Conservation (phyloP, 2,888 invertebrate genomes). For the Nemurella pictetii region DNA sequence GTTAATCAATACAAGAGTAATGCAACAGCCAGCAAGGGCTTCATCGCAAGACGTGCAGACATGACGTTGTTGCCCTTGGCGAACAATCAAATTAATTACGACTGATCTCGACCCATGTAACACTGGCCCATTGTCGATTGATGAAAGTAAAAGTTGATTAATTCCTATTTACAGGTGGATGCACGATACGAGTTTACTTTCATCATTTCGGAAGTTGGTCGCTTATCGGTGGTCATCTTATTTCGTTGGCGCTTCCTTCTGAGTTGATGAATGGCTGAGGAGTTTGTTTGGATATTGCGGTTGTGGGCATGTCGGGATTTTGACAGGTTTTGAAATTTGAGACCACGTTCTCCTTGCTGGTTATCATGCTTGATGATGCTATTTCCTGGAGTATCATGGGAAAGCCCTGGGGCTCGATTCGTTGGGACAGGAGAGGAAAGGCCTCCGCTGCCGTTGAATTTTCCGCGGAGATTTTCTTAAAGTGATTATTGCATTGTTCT, state of each 20-base stretch:
- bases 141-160: background rate
- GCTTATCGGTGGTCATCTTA: background rate
- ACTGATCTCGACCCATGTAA: background rate
- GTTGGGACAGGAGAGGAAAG: too few relatives aligned
- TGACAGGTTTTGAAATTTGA: too few relatives aligned
- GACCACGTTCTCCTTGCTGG: too few relatives aligned
- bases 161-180: background rate
- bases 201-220: background rate
- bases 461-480: too few relatives aligned
- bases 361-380: too few relatives aligned
- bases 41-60: too few relatives aligned
- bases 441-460: too few relatives aligned
- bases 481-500: too few relatives aligned
- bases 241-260: background rate
- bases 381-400: too few relatives aligned
- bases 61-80: background rate
- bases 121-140: background rate
- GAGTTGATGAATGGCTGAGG: background rate
- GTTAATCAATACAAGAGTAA: background rate
- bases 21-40: background rate
- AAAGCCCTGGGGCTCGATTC: too few relatives aligned
- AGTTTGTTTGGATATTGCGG: background rate
- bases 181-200: background rate
- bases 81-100: background rate
- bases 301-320: too few relatives aligned